Evolutionary conservation across 1,140 invertebrate genomes (phyloP), one percentile per base, ranked within the genome.

Genomic region (Holotrichia oblita): DNA sequence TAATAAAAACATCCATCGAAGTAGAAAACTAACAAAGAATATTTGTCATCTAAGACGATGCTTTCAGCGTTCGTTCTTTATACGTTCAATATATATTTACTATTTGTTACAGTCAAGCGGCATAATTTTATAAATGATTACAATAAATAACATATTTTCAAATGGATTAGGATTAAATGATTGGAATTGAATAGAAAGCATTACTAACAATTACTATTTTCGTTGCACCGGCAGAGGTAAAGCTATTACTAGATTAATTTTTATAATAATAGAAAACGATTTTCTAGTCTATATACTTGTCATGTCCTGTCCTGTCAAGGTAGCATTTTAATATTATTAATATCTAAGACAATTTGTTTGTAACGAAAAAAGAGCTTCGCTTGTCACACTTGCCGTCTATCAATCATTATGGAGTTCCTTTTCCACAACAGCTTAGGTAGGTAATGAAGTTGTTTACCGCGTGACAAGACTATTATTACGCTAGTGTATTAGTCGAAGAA

Each of bases 11-110:
- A 12, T 69, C 22, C 20, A 22, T 27, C 8, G 3, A 69, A 7
- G 61, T 27, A 27, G 22, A 34, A 69, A 69, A 69, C 61, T 69
- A 69, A 69, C 22, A 69, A 69, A 69, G 61, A 24, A 14, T 14
- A 69, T 69, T 69, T 69, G 61, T 69, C 61, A 69, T 24, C 22
- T 4, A 22, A 69, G 22, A 69, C 22, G 61, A 4, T 24, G 22
- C 0, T 69, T 69, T 27, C 22, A 14, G 7, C 6, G 27, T 69
- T 14, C 4, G 10, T 69, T 69, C 22, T 27, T 34, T 69, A 34
- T 69, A 69, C n/a, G 10, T 69, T 27, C 20, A 69, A 69, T 69
- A 0, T 14, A 10, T 69, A 7, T 69, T 27, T 69, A 69, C 8
- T 7, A 61, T 14, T 69, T 27, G 22, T 69, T 34, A 10, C 12